These are phyloP conservation scores for Nibea coibor DNA, from an alignment of 2,113 vertebrate genomes.

Conservation along the genomic window DNA sequence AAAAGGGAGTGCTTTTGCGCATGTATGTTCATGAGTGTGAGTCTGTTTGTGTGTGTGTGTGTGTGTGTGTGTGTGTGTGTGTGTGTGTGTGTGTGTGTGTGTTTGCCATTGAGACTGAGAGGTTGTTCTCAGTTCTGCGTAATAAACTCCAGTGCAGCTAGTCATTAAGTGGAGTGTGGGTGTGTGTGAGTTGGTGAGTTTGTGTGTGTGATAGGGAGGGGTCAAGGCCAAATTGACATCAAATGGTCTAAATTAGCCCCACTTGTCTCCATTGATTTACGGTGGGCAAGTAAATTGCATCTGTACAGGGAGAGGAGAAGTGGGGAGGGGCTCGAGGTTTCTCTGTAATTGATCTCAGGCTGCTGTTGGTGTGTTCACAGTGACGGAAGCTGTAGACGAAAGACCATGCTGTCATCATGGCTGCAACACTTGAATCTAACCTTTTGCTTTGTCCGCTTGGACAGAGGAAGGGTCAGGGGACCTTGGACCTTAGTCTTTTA, in stretches of 20 bases:
- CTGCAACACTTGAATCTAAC: conserved; percentile 40
- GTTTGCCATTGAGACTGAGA: conserved; percentile 44
- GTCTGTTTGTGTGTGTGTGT: background rate
- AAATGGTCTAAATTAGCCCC: conserved; percentile 86
- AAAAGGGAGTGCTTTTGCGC: background rate
- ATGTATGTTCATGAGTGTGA: conserved; percentile 15
- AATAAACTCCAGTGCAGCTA: conserved; percentile 76
- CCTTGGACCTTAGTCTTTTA: background rate
- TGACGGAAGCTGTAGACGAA: conserved; percentile 46
- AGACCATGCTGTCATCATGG: conserved; percentile 41
- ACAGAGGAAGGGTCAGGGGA: background rate
- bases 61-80: conserved; percentile 22
- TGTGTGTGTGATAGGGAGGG: conserved; percentile 66
- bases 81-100: conserved; percentile 29
- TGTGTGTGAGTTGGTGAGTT: conserved; percentile 27
- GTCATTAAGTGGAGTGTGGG: conserved; percentile 63
- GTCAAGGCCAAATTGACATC: conserved; percentile 85
- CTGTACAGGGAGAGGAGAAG: conserved; percentile 55
- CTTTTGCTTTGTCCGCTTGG: conserved; percentile 21
- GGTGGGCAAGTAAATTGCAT: conserved; percentile 80
- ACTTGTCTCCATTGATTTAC: conserved; percentile 85
- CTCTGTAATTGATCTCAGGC: conserved; percentile 69
- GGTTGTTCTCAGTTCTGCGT: conserved; percentile 67
- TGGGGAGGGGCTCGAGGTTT: conserved; percentile 30
- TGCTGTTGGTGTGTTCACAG: conserved; percentile 19